A percentile compares a stretch with the other conserved stretches of the same genome.
These are phyloP conservation scores for Tamias sibiricus DNA, from an alignment of 2,113 vertebrate species.

Conservation along the genomic window DNA sequence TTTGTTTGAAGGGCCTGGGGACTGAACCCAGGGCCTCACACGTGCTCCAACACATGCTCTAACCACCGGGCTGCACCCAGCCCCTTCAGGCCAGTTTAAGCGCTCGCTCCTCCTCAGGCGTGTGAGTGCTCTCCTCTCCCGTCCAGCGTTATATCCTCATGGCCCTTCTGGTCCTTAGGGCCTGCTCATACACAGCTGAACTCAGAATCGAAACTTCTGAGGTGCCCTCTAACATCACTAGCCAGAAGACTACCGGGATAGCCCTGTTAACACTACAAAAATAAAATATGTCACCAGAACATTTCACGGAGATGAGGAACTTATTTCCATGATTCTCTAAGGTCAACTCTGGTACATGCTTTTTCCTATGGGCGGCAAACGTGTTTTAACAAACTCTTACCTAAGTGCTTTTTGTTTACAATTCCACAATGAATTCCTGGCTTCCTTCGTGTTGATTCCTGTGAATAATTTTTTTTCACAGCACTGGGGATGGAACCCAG, in stretches of 20 bases:
- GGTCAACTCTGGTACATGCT: conserved; percentile 60
- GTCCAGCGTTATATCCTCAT: fast-evolving
- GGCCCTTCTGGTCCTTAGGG: neutral
- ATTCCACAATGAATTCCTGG: conserved; percentile 36
- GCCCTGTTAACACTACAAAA: conserved; percentile 47
- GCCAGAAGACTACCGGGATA: conserved; percentile 46
- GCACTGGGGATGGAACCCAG: too few species aligned
- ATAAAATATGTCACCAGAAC: conserved; percentile 69
- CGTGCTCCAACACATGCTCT: neutral
- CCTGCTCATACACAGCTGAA: neutral
- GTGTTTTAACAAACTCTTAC: conserved; percentile 44
- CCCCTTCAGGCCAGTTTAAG: neutral
- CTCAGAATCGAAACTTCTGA: neutral
- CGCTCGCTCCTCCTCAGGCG: neutral
- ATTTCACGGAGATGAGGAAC: conserved; percentile 61
- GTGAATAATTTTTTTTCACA: neutral
- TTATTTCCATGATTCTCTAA: conserved; percentile 74
- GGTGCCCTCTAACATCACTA: conserved; percentile 18
- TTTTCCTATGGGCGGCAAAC: conserved; percentile 67
- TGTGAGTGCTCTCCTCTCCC: fast-evolving
- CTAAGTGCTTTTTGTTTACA: conserved; percentile 66
- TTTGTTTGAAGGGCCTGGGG: neutral
- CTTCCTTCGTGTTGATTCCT: neutral
- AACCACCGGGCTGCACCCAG: too few species aligned
- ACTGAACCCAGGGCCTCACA: neutral